Evolutionary conservation across 2,888 invertebrate species (phyloP).

Genomic region (Invenusta paracnida): DNA sequence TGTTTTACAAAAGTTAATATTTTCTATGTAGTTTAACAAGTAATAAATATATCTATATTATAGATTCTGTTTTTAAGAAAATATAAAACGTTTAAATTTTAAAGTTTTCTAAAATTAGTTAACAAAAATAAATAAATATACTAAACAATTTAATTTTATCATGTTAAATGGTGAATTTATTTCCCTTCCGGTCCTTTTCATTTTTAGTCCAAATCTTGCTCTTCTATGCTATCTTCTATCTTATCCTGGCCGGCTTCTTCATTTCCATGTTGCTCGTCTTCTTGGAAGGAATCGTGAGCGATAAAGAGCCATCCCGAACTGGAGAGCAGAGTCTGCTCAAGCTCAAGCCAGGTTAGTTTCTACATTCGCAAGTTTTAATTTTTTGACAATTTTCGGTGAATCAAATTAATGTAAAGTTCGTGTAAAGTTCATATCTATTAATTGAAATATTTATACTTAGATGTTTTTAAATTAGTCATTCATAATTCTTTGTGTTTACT

Average conservation of each 20-base stretch:
- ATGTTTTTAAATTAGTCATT: no score
- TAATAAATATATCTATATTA: no score
- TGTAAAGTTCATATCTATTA: no score
- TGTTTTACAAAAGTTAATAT: no score
- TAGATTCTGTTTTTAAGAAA: no score
- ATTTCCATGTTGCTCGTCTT: constrained; percentile 35
- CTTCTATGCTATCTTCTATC: constrained; percentile 35
- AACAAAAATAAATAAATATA: no score
- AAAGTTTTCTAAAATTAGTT: no score
- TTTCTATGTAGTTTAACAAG: no score
- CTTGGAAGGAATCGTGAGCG: not conserved
- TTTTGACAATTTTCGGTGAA: not conserved
- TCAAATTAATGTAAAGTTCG: not conserved
- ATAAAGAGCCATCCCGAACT: constrained; percentile 31
- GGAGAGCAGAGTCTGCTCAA: constrained; percentile 37
- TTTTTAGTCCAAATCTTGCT: constrained; percentile 10
- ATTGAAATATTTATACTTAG: no score
- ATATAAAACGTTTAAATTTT: no score
- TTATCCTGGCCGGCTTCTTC: constrained; percentile 23
- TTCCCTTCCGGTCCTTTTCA: not conserved
- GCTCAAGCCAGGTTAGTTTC: constrained; percentile 33
- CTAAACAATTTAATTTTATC: not conserved
- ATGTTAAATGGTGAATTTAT: not conserved
- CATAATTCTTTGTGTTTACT: no score
- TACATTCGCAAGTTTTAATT: not conserved